A percentile compares a stretch with the other conserved stretches of the same genome.
Conservation (phyloP, 2,113 vertebrate species). For the Nothoprocta pentlandii region DNA sequence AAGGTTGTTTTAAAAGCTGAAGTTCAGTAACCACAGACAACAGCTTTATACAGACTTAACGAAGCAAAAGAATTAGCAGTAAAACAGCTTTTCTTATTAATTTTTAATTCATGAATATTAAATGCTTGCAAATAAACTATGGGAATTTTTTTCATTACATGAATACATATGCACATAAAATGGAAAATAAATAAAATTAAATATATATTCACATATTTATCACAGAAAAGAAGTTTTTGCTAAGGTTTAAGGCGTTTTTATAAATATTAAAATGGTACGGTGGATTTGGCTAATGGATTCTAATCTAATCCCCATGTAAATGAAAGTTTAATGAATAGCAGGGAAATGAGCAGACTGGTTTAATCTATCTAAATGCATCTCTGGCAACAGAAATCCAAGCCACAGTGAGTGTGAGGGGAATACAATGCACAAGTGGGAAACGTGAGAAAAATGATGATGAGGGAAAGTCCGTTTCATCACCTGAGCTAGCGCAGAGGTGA, state of each 20-base stretch:
- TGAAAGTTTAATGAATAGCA: conserved; percentile 72
- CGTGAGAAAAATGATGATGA: conserved; percentile 19
- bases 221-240: background rate
- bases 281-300: conserved; percentile 65
- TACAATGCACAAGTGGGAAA: background rate
- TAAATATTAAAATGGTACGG: conserved; percentile 63
- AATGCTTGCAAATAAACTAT: background rate
- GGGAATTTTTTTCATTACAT: background rate
- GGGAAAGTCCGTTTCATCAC: conserved; percentile 16
- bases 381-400: conserved; percentile 35
- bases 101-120: background rate
- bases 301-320: conserved; percentile 70
- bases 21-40: background rate
- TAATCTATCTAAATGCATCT: conserved; percentile 69
- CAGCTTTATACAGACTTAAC: background rate
- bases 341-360: conserved; percentile 40
- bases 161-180: background rate
- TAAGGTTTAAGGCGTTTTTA: conserved; percentile 31
- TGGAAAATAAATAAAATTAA: background rate
- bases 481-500: conserved; percentile 46
- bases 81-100: background rate
- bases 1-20: background rate
- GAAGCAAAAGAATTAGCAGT: background rate
- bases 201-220: background rate
- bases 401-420: background rate